These are phyloP conservation scores for Leptocoma aspasia DNA, from an alignment of 2,113 vertebrate species.

Conservation along the genomic window DNA sequence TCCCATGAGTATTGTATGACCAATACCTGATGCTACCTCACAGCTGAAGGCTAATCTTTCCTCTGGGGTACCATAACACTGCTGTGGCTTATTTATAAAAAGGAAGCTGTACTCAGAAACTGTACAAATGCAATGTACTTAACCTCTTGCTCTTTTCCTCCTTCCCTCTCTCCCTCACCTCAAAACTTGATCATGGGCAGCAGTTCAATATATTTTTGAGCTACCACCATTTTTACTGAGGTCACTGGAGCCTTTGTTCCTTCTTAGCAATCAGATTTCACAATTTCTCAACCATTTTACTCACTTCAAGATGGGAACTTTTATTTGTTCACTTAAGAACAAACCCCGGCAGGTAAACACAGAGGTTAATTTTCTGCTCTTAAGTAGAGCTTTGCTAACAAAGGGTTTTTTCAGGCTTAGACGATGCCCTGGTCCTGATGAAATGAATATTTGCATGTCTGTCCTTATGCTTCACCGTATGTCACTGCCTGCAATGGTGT, in stretches of 20 bases:
- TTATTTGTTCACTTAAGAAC: neutral
- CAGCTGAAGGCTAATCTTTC: neutral
- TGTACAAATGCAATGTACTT: neutral
- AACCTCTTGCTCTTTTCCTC: neutral
- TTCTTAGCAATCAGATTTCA: neutral
- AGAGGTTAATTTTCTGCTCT: neutral
- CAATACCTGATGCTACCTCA: neutral
- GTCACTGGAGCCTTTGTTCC: neutral
- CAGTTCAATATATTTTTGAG: neutral
- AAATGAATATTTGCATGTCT: neutral
- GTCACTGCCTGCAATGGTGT: neutral
- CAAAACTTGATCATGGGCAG: neutral
- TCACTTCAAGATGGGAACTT: neutral
- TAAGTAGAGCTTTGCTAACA: neutral
- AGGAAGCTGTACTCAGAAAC: neutral
- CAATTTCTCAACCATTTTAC: neutral
- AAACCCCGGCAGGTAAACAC: neutral
- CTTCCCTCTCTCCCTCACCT: neutral
- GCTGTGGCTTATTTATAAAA: neutral
- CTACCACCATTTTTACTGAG: neutral
- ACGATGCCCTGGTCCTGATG: neutral
- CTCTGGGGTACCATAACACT: neutral
- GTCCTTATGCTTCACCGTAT: constrained; percentile 17
- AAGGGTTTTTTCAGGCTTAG: neutral
- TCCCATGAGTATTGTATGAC: neutral